A percentile compares a stretch with the other conserved stretches of the same genome.
Conservation (phyloP, 1,140 invertebrate species). For the Choristoneura fumiferana region DNA sequence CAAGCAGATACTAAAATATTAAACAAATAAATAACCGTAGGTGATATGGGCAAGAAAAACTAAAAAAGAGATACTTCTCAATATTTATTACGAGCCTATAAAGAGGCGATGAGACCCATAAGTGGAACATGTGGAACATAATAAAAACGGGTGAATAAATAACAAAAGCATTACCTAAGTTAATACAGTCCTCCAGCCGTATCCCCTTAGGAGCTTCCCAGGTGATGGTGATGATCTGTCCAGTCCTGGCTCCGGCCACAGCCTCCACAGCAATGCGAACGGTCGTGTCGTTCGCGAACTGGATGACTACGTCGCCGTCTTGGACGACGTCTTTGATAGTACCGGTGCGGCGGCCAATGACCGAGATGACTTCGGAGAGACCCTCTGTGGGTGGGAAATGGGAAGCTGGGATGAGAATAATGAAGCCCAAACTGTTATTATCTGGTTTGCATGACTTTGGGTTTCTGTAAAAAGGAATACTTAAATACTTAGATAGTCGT, state of each 20-base stretch:
- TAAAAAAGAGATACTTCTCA: too few species aligned
- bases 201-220: slow-evolving; percentile 49
- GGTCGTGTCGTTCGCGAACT: slow-evolving; percentile 44
- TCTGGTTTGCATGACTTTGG: too few species aligned
- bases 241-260: slow-evolving; percentile 28
- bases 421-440: not conserved
- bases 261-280: slow-evolving; percentile 39
- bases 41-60: too few species aligned
- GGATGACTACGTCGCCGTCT: slow-evolving; percentile 45
- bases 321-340: slow-evolving; percentile 40
- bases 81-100: too few species aligned
- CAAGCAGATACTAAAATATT: too few species aligned
- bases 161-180: slow-evolving; percentile 42
- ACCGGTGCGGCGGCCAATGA: slow-evolving; percentile 44
- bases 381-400: slow-evolving; percentile 30
- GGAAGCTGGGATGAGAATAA: not conserved
- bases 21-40: too few species aligned
- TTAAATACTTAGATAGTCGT: too few species aligned
- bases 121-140: too few species aligned
- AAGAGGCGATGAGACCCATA: too few species aligned
- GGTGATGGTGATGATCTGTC: slow-evolving; percentile 43
- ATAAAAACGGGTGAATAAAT: too few species aligned
- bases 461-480: too few species aligned
- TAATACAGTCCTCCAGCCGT: slow-evolving; percentile 56
- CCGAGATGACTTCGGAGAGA: slow-evolving; percentile 39